Conservation (phyloP, 1,140 invertebrate species). For the Drosophila eugracilis region DNA sequence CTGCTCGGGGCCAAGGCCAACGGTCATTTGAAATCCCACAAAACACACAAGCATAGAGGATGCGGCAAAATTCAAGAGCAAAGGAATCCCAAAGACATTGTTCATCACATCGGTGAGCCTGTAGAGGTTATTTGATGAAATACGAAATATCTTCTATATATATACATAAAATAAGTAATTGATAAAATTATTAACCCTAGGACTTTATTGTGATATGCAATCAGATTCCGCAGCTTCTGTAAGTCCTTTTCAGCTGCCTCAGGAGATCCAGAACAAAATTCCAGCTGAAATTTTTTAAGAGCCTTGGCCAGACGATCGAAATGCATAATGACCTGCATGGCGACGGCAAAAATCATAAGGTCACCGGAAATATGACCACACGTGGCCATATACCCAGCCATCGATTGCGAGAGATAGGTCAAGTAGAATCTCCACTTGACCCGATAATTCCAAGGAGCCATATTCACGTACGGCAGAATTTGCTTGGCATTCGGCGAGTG, state of each 20-base stretch:
- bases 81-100: conserved; percentile 61
- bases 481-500: conserved; percentile 14
- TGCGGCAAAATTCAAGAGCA: conserved; percentile 61
- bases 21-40: conserved; percentile 67
- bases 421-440: conserved; percentile 34
- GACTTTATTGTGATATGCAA: conserved; percentile 61
- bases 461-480: conserved; percentile 44
- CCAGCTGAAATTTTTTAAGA: conserved; percentile 22
- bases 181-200: conserved; percentile 9
- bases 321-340: conserved; percentile 70
- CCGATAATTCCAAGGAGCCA: conserved; percentile 56
- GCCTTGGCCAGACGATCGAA: conserved; percentile 46
- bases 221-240: conserved; percentile 28
- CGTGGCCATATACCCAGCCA: conserved; percentile 57
- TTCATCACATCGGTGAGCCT: conserved; percentile 67
- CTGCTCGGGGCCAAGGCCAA: conserved; percentile 37
- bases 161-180: conserved; percentile 36
- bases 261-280: background rate
- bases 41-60: conserved; percentile 70
- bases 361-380: conserved; percentile 60
- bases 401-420: conserved; percentile 36
- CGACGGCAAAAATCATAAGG: conserved; percentile 57
- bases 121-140: background rate
- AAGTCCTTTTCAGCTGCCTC: conserved; percentile 27
- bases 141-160: no score